A percentile compares a stretch with the other conserved stretches of the same genome.
Evolutionary conservation across 35 echinoderm and acorn worm species (phyloP).

Genomic region (Diadema setosum): DNA sequence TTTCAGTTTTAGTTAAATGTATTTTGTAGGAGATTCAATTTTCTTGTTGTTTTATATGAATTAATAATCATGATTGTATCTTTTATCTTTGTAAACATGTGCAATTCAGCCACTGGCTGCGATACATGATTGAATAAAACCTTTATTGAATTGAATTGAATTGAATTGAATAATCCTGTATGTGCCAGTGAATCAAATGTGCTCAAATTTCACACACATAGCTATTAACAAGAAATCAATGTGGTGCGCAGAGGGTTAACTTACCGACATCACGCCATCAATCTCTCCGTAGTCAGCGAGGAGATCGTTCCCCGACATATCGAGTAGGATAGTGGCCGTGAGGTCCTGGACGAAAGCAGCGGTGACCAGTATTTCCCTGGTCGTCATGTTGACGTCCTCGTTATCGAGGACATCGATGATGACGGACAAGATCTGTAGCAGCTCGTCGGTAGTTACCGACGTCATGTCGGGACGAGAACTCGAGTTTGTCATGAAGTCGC

Average conservation of each 20-base stretch:
- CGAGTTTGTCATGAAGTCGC: neutral
- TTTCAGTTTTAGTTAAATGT: no score
- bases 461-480: neutral
- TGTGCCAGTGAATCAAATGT: no score
- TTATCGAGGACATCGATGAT: constrained; percentile 2
- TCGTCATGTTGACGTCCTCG: neutral
- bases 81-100: no score
- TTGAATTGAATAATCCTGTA: no score
- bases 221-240: neutral
- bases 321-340: neutral
- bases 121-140: no score
- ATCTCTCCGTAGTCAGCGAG: neutral
- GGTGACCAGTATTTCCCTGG: neutral
- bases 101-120: no score
- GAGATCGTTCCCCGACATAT: neutral
- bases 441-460: neutral
- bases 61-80: no score
- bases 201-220: no score
- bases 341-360: neutral
- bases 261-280: neutral
- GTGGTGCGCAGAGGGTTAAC: no score
- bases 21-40: no score
- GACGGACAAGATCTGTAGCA: neutral
- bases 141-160: no score
- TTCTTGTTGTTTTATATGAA: no score